These are phyloP conservation scores for Addax nasomaculatus DNA, from an alignment of 2,113 vertebrate species.

Conservation along the genomic window DNA sequence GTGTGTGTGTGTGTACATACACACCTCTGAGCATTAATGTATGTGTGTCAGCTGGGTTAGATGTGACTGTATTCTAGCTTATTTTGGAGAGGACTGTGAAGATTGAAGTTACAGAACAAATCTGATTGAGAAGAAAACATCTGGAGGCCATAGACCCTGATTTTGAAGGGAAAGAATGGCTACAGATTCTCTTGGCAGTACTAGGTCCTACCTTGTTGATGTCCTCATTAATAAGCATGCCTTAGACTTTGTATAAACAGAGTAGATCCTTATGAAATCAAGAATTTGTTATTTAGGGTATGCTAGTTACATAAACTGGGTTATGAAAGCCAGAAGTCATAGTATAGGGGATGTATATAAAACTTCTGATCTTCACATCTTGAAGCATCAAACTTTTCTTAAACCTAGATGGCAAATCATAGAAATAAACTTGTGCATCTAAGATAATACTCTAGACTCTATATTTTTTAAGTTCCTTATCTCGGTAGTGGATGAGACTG, in stretches of 20 bases:
- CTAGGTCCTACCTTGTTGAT: not conserved
- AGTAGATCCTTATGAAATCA: not conserved
- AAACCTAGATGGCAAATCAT: not conserved
- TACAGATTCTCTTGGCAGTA: not conserved
- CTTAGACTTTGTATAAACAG: not conserved
- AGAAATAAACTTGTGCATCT: not conserved
- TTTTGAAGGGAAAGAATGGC: not conserved
- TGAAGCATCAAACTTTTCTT: not conserved
- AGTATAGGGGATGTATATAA: not conserved
- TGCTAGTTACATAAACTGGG: not conserved
- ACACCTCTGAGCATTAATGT: not conserved
- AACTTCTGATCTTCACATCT: not conserved
- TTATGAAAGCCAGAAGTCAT: not conserved
- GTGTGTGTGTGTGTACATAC: not conserved
- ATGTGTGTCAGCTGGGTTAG: not conserved
- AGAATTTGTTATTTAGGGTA: not conserved
- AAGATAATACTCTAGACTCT: not conserved
- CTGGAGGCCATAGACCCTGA: not conserved
- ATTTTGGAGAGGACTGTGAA: not conserved
- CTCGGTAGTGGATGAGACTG: not conserved
- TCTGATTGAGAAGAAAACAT: not conserved
- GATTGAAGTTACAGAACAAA: not conserved
- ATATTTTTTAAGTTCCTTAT: not conserved
- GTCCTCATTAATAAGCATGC: not conserved
- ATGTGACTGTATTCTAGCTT: not conserved